Evolutionary conservation across 2,888 invertebrate genomes (phyloP).

Genomic region (Hipparchia sbordonii): DNA sequence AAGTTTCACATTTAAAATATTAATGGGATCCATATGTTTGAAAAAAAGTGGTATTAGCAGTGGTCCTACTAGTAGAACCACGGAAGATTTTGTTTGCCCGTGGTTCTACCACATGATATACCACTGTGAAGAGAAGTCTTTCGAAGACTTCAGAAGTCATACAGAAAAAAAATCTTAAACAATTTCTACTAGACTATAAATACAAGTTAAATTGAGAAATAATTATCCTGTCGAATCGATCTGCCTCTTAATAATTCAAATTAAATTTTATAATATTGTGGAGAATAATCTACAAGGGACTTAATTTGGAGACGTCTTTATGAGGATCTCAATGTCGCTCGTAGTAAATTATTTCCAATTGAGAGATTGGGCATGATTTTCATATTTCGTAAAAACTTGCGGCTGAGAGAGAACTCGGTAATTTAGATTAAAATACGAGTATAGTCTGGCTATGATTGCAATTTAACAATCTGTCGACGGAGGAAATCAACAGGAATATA

Average conservation of each 20-base stretch:
- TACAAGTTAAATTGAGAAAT: neutral
- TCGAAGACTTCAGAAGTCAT: neutral
- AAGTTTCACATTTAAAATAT: too few relatives aligned
- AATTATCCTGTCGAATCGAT: neutral
- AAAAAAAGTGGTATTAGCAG: too few relatives aligned
- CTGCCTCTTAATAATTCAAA: slow-evolving; percentile 5
- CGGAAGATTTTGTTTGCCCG: too few relatives aligned
- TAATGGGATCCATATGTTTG: too few relatives aligned
- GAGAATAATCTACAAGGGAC: slow-evolving; percentile 2
- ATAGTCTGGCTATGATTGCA: neutral
- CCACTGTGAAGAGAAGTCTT: neutral
- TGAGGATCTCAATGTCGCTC: slow-evolving; percentile 10
- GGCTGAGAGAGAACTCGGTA: neutral
- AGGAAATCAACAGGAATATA: too few relatives aligned
- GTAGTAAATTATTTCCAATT: slow-evolving; percentile 7
- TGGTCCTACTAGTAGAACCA: too few relatives aligned
- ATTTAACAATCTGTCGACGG: neutral
- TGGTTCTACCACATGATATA: too few relatives aligned
- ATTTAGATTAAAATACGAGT: neutral
- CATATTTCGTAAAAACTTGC: slow-evolving; percentile 7
- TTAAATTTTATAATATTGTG: slow-evolving; percentile 10
- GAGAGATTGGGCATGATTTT: slow-evolving; percentile 6
- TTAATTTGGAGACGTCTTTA: slow-evolving; percentile 10
- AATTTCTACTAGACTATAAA: neutral
- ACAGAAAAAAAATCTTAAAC: neutral